These are phyloP conservation scores for Romanomermis culicivorax DNA, from an alignment of 2,888 invertebrate genomes.

Conservation along the genomic window DNA sequence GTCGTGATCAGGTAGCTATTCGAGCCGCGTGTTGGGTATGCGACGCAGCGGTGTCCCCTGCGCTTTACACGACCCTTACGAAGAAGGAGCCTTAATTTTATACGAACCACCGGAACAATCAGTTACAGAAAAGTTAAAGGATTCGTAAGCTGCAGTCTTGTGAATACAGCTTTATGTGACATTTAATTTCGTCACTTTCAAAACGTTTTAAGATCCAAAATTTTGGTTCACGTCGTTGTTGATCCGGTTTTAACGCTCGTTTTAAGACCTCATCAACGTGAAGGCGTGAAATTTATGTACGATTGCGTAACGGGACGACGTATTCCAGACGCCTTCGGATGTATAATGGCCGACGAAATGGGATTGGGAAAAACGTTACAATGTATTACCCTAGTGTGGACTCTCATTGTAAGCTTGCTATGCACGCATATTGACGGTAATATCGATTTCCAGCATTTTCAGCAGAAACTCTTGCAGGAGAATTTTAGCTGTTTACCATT, in stretches of 20 bases:
- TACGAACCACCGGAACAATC: slow-evolving; percentile 60
- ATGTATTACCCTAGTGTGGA: slow-evolving; percentile 87
- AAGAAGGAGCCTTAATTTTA: slow-evolving; percentile 69
- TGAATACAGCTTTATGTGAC: too few relatives aligned
- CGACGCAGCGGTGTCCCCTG: slow-evolving; percentile 41
- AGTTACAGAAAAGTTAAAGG: slow-evolving; percentile 69
- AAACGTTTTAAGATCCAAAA: slow-evolving; percentile 1
- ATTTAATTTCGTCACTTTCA: too few relatives aligned
- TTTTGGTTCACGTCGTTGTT: slow-evolving; percentile 78
- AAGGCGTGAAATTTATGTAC: slow-evolving; percentile 97
- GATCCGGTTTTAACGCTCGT: slow-evolving; percentile 76
- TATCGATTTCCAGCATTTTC: not conserved
- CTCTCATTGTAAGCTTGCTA: slow-evolving; percentile 43
- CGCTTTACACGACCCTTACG: slow-evolving; percentile 70
- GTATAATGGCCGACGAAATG: slow-evolving; percentile 99
- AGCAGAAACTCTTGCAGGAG: too few relatives aligned
- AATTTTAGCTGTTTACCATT: slow-evolving; percentile 6
- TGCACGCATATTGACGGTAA: too few relatives aligned
- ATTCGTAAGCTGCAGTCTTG: too few relatives aligned
- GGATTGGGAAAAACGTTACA: slow-evolving; percentile 82
- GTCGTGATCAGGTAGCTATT: slow-evolving; percentile 17
- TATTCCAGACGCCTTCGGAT: slow-evolving; percentile 56
- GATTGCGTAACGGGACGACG: slow-evolving; percentile 85
- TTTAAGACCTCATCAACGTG: slow-evolving; percentile 85
- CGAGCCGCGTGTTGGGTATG: slow-evolving; percentile 57